Conservation (phyloP, 1,140 invertebrate species). For the Drosophila tsacasi region DNA sequence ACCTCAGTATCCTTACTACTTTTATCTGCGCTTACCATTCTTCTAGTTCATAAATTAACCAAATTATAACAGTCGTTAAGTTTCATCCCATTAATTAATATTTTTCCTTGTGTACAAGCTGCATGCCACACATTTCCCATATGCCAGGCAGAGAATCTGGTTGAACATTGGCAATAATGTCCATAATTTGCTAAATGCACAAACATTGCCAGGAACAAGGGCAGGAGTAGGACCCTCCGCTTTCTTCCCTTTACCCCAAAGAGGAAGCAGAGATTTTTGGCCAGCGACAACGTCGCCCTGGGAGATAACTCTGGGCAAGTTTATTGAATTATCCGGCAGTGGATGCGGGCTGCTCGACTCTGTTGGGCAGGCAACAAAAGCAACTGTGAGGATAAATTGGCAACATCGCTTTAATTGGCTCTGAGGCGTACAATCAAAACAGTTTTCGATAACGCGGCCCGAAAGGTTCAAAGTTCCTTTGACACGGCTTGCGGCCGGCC, state of each 20-base stretch:
- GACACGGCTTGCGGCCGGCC: conserved; percentile 48
- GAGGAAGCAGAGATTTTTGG: conserved; percentile 25
- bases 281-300: conserved; percentile 25
- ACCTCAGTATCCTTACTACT: not conserved
- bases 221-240: not conserved
- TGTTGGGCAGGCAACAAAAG: conserved; percentile 4
- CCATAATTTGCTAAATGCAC: conserved; percentile 70
- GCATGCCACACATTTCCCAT: conserved; percentile 39
- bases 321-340: conserved; percentile 71
- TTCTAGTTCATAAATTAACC: not conserved
- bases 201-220: conserved; percentile 6
- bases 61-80: not conserved
- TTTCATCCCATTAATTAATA: not conserved
- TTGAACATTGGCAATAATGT: conserved; percentile 43
- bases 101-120: conserved; percentile 18
- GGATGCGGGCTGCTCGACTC: not conserved
- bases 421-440: conserved; percentile 64
- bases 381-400: conserved; percentile 50
- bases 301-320: conserved; percentile 45
- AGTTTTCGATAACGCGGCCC: conserved; percentile 45
- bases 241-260: not conserved
- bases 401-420: conserved; percentile 78
- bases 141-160: conserved; percentile 23
- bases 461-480: conserved; percentile 65
- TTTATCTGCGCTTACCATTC: not conserved